Percentiles rank a stretch among this genome's conserved stretches.
phyloP scores from a whole-genome alignment of 1,140 invertebrate species.

The Hyles vespertilio region DNA sequence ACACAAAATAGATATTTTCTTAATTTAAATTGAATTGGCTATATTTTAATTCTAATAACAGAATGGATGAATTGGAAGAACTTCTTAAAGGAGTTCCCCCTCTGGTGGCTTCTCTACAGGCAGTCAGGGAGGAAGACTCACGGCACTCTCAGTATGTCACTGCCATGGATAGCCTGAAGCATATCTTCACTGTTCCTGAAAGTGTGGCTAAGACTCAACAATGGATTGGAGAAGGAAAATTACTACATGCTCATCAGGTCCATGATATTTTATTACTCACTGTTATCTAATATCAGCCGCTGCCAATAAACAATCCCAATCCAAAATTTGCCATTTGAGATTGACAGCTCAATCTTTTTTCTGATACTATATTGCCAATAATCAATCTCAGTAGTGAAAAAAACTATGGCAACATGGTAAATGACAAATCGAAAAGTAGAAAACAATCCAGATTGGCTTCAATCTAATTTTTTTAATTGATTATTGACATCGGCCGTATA shows the following conservation, averaged over 20 bases:
- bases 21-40: background rate
- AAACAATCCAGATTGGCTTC: no score
- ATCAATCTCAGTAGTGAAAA: no score
- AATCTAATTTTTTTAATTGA: no score
- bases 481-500: no score
- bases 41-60: constrained; percentile 17
- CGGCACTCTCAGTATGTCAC: constrained; percentile 97
- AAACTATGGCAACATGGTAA: no score
- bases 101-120: constrained; percentile 86
- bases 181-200: constrained; percentile 98
- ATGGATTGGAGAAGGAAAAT: constrained; percentile 95
- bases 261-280: no score
- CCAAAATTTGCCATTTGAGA: no score
- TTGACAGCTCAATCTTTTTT: no score
- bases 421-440: no score
- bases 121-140: constrained; percentile 94
- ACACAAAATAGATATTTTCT: background rate
- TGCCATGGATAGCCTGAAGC: constrained; percentile 98
- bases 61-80: constrained; percentile 69
- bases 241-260: constrained; percentile 94
- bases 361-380: no score
- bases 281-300: no score
- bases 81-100: constrained; percentile 63
- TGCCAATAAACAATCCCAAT: no score
- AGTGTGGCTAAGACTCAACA: constrained; percentile 96